A percentile compares a stretch with the other conserved stretches of the same genome.
Evolutionary conservation across 2,113 vertebrate species (phyloP).

Genomic region (Circaetus cinerascens): DNA sequence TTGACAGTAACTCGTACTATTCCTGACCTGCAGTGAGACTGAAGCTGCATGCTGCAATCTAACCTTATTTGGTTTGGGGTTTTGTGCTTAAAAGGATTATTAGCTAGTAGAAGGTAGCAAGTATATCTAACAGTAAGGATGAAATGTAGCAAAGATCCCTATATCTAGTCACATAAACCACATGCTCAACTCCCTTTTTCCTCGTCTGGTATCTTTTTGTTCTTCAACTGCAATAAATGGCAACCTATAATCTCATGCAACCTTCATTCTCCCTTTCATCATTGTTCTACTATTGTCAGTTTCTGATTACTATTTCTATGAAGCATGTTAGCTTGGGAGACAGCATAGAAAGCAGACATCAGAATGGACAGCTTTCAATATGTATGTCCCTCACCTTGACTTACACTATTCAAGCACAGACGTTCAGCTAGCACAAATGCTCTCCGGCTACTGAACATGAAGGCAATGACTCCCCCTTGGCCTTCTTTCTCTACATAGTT

Average conservation of each 20-base stretch:
- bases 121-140: not conserved
- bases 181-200: not conserved
- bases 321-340: not conserved
- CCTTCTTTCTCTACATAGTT: not conserved
- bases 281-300: not conserved
- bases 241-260: not conserved
- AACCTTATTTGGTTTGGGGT: too few relatives aligned
- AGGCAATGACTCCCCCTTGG: not conserved
- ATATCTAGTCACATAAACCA: not conserved
- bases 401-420: not conserved
- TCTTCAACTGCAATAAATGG: not conserved
- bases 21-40: not conserved
- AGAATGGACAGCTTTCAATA: not conserved
- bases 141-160: fast-evolving
- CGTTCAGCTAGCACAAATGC: not conserved
- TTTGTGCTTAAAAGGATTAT: not conserved
- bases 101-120: not conserved
- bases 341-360: not conserved
- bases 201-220: not conserved
- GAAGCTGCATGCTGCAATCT: not conserved
- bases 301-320: not conserved
- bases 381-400: not conserved
- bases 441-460: not conserved
- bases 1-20: not conserved
- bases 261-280: not conserved